These are phyloP conservation scores for Porites rus DNA, from an alignment of 92 coral and sea anemone species.

Conservation along the genomic window DNA sequence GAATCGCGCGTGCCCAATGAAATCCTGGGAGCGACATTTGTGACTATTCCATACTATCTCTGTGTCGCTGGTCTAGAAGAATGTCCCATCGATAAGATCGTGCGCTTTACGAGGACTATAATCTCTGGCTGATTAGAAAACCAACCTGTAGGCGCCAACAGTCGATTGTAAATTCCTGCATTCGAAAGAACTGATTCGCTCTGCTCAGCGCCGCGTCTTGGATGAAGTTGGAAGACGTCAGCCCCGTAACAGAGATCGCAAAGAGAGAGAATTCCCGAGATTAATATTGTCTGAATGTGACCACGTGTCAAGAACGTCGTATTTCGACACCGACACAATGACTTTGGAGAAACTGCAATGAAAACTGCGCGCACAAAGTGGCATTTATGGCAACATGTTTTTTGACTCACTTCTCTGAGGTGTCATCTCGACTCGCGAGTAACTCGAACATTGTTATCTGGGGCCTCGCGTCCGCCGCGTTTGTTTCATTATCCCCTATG, in stretches of 20 bases:
- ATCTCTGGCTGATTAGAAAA: constrained; percentile 10
- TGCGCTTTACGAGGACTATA: not conserved
- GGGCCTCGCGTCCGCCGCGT: not conserved
- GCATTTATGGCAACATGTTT: constrained; percentile 54
- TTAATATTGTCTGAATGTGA: constrained; percentile 26
- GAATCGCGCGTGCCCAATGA: constrained; percentile 41
- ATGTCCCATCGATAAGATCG: constrained; percentile 46
- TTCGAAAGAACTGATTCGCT: constrained; percentile 27
- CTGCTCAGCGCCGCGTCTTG: constrained; percentile 28
- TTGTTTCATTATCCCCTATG: constrained; percentile 1
- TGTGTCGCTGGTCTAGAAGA: constrained; percentile 8
- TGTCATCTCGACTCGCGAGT: constrained; percentile 39
- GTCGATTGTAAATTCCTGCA: constrained; percentile 38
- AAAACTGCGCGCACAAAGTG: constrained; percentile 2
- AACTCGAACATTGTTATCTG: constrained; percentile 33
- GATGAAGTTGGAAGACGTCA: not conserved
- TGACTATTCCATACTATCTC: constrained; percentile 8
- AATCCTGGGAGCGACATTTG: constrained; percentile 41
- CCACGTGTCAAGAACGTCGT: constrained; percentile 39
- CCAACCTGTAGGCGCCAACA: constrained; percentile 11
- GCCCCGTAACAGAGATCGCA: constrained; percentile 11
- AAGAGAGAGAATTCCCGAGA: not conserved
- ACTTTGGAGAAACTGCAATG: constrained; percentile 43
- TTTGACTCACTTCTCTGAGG: constrained; percentile 33
- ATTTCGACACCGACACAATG: constrained; percentile 33